Evolutionary conservation across 2,888 invertebrate species (phyloP).

Genomic region (Quadroppia sp.): DNA sequence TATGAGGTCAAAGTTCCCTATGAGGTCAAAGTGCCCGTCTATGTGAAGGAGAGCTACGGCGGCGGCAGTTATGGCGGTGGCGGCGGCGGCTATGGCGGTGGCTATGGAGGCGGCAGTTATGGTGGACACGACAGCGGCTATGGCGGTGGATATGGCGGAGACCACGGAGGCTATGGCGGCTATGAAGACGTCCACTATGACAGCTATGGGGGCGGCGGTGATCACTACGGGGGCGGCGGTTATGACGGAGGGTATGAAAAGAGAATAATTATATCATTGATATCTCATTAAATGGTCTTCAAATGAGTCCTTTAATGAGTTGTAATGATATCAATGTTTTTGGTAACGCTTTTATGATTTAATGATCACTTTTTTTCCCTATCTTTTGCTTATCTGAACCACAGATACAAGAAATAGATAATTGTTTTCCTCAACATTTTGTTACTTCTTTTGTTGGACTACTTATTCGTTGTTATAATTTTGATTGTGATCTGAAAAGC

Average conservation of each 20-base stretch:
- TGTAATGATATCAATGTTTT: no score
- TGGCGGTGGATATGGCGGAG: background rate
- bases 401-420: background rate
- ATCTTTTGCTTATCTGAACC: background rate
- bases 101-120: background rate
- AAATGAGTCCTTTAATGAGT: no score
- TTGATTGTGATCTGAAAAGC: no score
- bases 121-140: background rate
- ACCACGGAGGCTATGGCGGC: conserved; percentile 12
- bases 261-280: no score
- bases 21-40: conserved; percentile 31
- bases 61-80: background rate
- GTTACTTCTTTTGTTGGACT: background rate
- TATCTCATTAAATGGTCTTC: no score
- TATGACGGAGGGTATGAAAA: background rate
- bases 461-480: background rate
- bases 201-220: background rate
- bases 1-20: conserved; percentile 40
- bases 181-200: background rate
- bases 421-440: background rate
- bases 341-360: no score
- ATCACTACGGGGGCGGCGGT: background rate
- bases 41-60: conserved; percentile 3
- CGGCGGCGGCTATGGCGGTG: background rate
- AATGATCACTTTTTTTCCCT: no score